These are phyloP conservation scores for Camponotus vicinus DNA, from an alignment of 1,140 invertebrate genomes.

Conservation along the genomic window DNA sequence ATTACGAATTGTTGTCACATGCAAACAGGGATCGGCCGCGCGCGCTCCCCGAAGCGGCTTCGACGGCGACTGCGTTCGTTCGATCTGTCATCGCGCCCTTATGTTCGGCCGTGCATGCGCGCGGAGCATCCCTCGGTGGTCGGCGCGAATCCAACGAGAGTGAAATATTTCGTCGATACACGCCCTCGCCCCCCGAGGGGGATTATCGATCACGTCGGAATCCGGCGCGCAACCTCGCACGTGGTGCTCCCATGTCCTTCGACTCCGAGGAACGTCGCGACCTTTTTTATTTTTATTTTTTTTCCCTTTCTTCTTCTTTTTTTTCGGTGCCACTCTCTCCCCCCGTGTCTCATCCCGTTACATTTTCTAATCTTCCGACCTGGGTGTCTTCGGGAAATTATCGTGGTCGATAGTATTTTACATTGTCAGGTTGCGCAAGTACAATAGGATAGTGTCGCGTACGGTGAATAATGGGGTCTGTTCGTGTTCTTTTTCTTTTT, in stretches of 20 bases:
- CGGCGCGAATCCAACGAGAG: slow-evolving; percentile 12
- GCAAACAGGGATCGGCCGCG: neutral
- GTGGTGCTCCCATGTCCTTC: slow-evolving; percentile 34
- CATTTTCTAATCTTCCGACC: neutral
- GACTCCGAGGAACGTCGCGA: neutral
- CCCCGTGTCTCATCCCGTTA: neutral
- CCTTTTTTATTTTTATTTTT: no score
- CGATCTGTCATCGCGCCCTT: slow-evolving; percentile 41
- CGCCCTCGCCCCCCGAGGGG: neutral
- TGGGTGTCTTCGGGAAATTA: neutral
- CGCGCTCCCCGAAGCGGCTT: slow-evolving; percentile 14
- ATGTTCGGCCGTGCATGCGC: slow-evolving; percentile 41
- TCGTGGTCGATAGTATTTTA: neutral
- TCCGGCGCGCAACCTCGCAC: slow-evolving; percentile 34
- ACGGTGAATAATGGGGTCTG: neutral
- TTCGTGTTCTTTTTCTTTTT: neutral
- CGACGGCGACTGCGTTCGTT: slow-evolving; percentile 47
- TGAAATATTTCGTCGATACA: slow-evolving; percentile 41
- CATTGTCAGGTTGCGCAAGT: neutral
- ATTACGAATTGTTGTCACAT: neutral
- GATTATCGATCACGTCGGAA: slow-evolving; percentile 37
- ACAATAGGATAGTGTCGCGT: slow-evolving; percentile 1
- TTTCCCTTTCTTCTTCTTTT: neutral
- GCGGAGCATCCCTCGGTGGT: neutral
- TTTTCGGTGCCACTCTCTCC: neutral